phyloP scores from a whole-genome alignment of 2,113 vertebrate genomes.

The Scartelaos histophorus region DNA sequence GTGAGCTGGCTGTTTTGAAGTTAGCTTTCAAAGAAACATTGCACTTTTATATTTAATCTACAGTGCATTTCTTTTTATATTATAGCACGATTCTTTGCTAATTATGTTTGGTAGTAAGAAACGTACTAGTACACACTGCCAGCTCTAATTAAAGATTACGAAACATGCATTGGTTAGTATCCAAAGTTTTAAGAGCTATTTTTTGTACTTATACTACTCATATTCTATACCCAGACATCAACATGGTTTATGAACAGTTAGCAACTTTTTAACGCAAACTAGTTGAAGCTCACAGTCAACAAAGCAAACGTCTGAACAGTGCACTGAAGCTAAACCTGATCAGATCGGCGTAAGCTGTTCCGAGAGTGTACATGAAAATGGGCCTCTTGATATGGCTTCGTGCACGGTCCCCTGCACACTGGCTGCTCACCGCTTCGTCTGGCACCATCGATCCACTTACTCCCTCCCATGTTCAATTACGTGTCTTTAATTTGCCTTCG shows the following conservation, averaged over 20 bases:
- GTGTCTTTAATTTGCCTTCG: constrained; percentile 69
- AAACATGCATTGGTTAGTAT: too few relatives aligned
- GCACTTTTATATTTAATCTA: too few relatives aligned
- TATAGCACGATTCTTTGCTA: too few relatives aligned
- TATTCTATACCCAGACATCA: neutral
- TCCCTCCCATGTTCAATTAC: constrained; percentile 66
- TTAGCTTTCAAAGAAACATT: too few relatives aligned
- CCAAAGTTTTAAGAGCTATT: too few relatives aligned
- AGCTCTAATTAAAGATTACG: too few relatives aligned
- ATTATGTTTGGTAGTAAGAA: too few relatives aligned
- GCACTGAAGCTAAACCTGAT: constrained; percentile 51
- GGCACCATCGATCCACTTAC: constrained; percentile 63
- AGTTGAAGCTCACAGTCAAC: neutral
- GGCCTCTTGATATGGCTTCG: constrained; percentile 53
- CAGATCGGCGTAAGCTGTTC: constrained; percentile 60
- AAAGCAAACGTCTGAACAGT: constrained; percentile 2
- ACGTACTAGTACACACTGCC: too few relatives aligned
- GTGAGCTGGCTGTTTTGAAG: too few relatives aligned
- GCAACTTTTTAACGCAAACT: too few relatives aligned
- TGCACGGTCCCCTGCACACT: constrained; percentile 53
- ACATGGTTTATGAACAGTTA: neutral
- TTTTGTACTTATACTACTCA: too few relatives aligned
- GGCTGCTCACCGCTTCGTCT: constrained; percentile 56
- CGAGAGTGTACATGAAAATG: constrained; percentile 56
- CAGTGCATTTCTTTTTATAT: too few relatives aligned